Evolutionary conservation across 1,140 invertebrate genomes (phyloP).

Genomic region (Harpegnathos saltator): DNA sequence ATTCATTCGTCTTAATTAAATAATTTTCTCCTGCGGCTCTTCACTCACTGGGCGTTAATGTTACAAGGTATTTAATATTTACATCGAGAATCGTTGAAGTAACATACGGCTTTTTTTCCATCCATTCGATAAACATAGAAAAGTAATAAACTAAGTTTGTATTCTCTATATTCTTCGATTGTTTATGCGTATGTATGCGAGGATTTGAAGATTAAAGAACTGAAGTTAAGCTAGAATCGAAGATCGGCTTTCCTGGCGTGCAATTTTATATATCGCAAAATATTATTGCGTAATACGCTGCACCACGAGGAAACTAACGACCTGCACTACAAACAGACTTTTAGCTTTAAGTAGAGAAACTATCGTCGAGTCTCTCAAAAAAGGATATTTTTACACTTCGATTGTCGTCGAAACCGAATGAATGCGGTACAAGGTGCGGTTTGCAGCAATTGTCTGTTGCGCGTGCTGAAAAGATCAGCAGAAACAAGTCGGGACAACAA

Average conservation of each 20-base stretch:
- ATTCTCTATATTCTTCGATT: conserved; percentile 33
- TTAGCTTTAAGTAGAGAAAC: conserved; percentile 35
- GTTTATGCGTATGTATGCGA: conserved; percentile 33
- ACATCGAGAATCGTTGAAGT: conserved; percentile 83
- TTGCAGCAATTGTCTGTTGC: conserved; percentile 14
- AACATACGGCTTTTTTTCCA: conserved; percentile 75
- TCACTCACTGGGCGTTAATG: conserved; percentile 74
- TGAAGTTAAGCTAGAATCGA: conserved; percentile 27
- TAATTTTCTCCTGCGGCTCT: conserved; percentile 47
- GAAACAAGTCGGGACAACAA: conserved; percentile 16
- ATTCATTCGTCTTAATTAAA: conserved; percentile 67
- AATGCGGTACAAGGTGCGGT: conserved; percentile 26
- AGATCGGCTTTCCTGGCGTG: conserved; percentile 8
- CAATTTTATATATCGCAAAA: conserved; percentile 4
- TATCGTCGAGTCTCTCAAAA: conserved; percentile 15
- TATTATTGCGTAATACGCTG: neutral
- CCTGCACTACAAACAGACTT: conserved; percentile 7
- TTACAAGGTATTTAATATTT: conserved; percentile 84
- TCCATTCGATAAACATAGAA: conserved; percentile 79
- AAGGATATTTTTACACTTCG: conserved; percentile 8
- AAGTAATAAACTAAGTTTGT: conserved; percentile 70
- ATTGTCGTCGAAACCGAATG: neutral
- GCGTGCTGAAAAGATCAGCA: neutral
- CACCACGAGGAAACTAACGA: conserved; percentile 8
- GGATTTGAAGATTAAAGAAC: neutral